phyloP scores from a whole-genome alignment of 2,113 vertebrate species.

The Odontesthes bonariensis region DNA sequence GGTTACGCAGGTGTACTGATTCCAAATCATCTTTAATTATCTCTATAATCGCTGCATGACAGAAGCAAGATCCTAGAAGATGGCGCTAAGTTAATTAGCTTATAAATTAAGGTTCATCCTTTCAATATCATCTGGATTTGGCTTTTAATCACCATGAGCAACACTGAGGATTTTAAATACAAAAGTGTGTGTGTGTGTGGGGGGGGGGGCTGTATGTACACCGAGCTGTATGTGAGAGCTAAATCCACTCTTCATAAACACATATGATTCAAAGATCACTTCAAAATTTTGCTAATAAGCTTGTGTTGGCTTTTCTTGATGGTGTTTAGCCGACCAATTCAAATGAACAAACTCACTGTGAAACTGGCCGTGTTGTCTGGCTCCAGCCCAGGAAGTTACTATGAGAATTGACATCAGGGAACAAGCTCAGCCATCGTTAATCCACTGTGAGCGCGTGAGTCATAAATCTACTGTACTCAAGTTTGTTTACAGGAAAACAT shows the following conservation, averaged over 20 bases:
- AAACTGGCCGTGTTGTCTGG: not conserved
- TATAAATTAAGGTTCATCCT: too few relatives aligned
- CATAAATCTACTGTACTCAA: not conserved
- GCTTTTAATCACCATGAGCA: not conserved
- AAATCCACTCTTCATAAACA: too few relatives aligned
- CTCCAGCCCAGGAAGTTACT: not conserved
- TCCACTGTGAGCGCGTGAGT: not conserved
- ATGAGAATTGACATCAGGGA: not conserved
- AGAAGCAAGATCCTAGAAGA: not conserved
- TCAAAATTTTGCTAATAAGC: too few relatives aligned
- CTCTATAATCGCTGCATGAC: not conserved
- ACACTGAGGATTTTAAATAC: too few relatives aligned
- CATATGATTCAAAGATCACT: too few relatives aligned
- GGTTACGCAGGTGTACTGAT: not conserved
- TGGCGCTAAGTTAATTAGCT: not conserved
- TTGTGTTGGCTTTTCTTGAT: too few relatives aligned
- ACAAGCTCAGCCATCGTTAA: not conserved
- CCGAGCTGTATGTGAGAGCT: too few relatives aligned
- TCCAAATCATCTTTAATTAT: slow-evolving; percentile 7
- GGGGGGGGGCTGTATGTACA: too few relatives aligned
- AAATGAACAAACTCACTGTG: not conserved
- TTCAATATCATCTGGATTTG: not conserved
- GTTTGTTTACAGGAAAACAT: not conserved
- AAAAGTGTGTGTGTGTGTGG: too few relatives aligned
- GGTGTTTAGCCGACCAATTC: too few relatives aligned